Conservation (phyloP, 2,797 vertebrate genomes). For the Lutjanus argentimaculatus region DNA sequence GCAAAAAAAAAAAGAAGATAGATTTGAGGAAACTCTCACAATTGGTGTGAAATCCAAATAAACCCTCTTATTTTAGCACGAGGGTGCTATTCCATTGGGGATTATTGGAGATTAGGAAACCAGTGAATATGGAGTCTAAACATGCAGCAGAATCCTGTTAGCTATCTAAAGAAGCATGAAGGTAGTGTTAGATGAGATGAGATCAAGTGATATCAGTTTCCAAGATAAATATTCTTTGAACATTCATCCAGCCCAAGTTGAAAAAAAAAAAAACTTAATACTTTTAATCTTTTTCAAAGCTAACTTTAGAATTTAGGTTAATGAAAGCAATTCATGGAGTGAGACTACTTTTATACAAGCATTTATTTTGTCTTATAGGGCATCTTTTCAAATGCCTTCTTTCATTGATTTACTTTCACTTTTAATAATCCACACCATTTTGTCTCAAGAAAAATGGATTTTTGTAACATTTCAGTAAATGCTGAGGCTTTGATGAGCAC, state of each 20-base stretch:
- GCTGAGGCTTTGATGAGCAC: slow-evolving; percentile 22
- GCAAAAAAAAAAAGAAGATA: slow-evolving; percentile 10
- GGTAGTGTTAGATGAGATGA: slow-evolving; percentile 67
- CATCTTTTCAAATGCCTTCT: slow-evolving; percentile 10
- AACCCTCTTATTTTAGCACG: slow-evolving; percentile 65
- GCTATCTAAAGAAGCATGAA: slow-evolving; percentile 68
- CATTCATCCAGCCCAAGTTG: slow-evolving; percentile 37
- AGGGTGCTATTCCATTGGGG: slow-evolving; percentile 52
- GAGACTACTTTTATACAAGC: slow-evolving; percentile 10
- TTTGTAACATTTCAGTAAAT: slow-evolving; percentile 6
- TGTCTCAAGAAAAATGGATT: background rate
- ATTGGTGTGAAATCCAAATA: slow-evolving; percentile 69
- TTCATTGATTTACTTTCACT: slow-evolving; percentile 17
- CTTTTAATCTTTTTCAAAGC: slow-evolving; percentile 52
- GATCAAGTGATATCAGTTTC: slow-evolving; percentile 65
- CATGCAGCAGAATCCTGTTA: slow-evolving; percentile 74
- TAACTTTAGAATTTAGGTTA: slow-evolving; percentile 60
- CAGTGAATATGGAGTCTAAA: slow-evolving; percentile 61
- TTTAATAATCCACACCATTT: slow-evolving; percentile 27
- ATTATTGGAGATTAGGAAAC: slow-evolving; percentile 75
- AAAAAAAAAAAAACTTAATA: slow-evolving; percentile 9
- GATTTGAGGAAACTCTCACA: slow-evolving; percentile 50
- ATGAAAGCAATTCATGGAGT: slow-evolving; percentile 40
- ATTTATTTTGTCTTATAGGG: background rate
- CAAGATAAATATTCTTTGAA: slow-evolving; percentile 69